These are phyloP conservation scores for Griposia aprilina DNA, from an alignment of 2,888 invertebrate species.

Conservation along the genomic window DNA sequence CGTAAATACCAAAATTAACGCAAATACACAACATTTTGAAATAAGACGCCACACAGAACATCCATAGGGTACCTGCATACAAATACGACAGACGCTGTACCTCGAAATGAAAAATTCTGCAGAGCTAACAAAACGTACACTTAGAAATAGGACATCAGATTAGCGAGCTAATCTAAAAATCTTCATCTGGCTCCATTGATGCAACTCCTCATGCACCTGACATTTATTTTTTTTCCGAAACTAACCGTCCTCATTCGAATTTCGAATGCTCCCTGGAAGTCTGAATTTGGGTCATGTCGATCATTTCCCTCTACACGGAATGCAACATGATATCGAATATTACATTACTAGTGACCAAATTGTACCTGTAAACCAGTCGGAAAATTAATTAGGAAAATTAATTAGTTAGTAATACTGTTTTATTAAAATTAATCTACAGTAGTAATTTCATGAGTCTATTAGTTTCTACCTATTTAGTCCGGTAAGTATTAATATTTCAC, in stretches of 20 bases:
- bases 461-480: slow-evolving; percentile 12
- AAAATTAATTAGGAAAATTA: slow-evolving; percentile 42
- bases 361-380: slow-evolving; percentile 50
- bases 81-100: slow-evolving; percentile 6
- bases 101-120: slow-evolving; percentile 22
- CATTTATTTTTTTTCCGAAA: slow-evolving; percentile 50
- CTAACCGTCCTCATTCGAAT: slow-evolving; percentile 23
- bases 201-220: slow-evolving; percentile 42
- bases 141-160: slow-evolving; percentile 38
- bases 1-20: background rate
- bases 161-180: slow-evolving; percentile 51
- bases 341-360: slow-evolving; percentile 69
- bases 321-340: slow-evolving; percentile 74
- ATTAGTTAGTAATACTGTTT: slow-evolving; percentile 25
- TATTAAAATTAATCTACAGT: slow-evolving; percentile 27
- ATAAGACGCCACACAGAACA: background rate
- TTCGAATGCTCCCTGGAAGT: slow-evolving; percentile 41
- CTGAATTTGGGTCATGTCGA: slow-evolving; percentile 81
- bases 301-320: slow-evolving; percentile 71
- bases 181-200: slow-evolving; percentile 57
- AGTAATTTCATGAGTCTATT: slow-evolving; percentile 20
- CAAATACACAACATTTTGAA: background rate
- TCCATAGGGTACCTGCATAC: background rate
- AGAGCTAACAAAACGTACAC: slow-evolving; percentile 10
- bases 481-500: slow-evolving; percentile 20